Evolutionary conservation across 2,888 invertebrate genomes (phyloP).

Genomic region (Eumacrocentrus americanus): DNA sequence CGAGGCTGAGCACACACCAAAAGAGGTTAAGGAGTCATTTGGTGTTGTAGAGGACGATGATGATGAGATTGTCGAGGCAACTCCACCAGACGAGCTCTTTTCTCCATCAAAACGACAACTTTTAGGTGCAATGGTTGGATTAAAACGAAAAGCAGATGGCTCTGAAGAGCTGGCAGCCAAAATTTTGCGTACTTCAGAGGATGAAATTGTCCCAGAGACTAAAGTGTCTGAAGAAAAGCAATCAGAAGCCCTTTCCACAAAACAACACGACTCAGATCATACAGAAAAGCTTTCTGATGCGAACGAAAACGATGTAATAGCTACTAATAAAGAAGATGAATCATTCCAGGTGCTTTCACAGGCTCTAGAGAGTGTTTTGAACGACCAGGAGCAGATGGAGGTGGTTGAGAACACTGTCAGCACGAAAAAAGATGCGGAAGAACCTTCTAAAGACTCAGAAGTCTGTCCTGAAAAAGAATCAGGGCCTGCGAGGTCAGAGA

Average conservation of each 20-base stretch:
- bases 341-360: background rate
- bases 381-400: background rate
- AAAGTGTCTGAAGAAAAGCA: background rate
- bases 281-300: background rate
- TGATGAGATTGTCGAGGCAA: constrained; percentile 31
- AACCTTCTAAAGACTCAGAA: background rate
- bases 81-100: constrained; percentile 25
- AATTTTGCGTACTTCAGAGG: constrained; percentile 29
- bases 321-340: background rate
- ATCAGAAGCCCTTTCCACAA: background rate
- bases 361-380: background rate
- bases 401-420: constrained; percentile 11
- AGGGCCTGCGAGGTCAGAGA: background rate
- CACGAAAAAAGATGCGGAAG: constrained; percentile 19
- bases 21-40: constrained; percentile 25
- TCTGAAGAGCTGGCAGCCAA: constrained; percentile 25
- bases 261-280: background rate
- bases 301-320: background rate
- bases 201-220: constrained; percentile 15
- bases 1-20: background rate
- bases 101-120: constrained; percentile 31
- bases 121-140: background rate
- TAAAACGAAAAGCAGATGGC: constrained; percentile 32
- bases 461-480: too few relatives aligned
- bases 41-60: constrained; percentile 23